Conservation (phyloP, 2,888 invertebrate species). For the Drosophila sordidapex region DNA sequence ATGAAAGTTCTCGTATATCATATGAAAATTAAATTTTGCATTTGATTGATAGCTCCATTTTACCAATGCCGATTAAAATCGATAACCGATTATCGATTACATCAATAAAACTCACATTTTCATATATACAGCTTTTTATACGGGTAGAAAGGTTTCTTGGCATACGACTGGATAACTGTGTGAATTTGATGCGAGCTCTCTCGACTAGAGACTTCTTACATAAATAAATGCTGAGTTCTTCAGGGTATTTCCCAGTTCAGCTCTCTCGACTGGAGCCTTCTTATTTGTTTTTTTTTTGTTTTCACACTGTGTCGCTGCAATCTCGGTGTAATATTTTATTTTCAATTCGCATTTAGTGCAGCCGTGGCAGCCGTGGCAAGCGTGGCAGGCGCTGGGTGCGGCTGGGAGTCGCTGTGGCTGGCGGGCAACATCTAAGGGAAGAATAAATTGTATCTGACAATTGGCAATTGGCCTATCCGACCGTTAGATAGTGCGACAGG, state of each 20-base stretch:
- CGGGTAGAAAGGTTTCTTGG: background rate
- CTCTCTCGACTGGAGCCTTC: background rate
- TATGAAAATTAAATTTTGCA: background rate
- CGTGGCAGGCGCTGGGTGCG: conserved; percentile 16
- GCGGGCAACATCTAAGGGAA: conserved; percentile 68
- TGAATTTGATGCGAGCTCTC: background rate
- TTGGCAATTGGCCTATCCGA: conserved; percentile 80
- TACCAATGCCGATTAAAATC: background rate
- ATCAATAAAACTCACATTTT: background rate
- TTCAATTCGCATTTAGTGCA: conserved; percentile 81
- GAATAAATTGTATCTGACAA: conserved; percentile 81
- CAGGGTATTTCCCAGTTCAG: background rate
- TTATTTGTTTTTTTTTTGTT: conserved; percentile 7
- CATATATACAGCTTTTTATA: background rate
- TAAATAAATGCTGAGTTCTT: background rate
- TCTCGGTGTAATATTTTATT: conserved; percentile 79
- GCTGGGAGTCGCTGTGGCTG: background rate
- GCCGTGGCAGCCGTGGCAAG: conserved; percentile 52
- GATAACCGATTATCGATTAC: background rate
- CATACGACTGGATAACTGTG: background rate
- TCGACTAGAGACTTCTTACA: background rate
- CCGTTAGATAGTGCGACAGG: conserved; percentile 69
- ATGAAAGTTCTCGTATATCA: background rate
- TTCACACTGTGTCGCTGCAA: conserved; percentile 63
- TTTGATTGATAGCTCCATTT: background rate